Evolutionary conservation across 2,797 vertebrate species (phyloP).

Genomic region (Cyprinella venusta): DNA sequence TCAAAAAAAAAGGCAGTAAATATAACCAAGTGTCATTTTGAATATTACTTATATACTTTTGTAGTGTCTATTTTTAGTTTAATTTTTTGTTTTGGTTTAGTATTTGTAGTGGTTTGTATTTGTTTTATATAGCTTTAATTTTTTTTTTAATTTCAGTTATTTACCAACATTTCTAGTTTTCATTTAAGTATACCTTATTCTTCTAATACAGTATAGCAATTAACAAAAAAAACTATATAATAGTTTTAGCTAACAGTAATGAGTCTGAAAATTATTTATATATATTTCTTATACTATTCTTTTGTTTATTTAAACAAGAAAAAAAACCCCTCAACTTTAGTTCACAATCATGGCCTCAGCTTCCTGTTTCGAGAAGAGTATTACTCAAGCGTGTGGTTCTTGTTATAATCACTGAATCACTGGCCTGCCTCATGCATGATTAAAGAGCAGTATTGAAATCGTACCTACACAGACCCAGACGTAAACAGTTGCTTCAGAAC

Average conservation of each 20-base stretch:
- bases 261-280: background rate
- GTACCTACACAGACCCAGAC: constrained; percentile 27
- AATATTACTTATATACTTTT: too few species aligned
- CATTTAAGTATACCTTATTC: background rate
- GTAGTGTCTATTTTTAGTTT: too few species aligned
- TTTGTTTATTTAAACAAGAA: background rate
- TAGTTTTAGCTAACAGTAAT: background rate
- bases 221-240: too few species aligned
- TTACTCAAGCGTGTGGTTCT: constrained; percentile 1
- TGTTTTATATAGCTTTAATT: too few species aligned
- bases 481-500: constrained; percentile 12
- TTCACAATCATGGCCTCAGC: background rate
- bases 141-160: background rate
- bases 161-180: background rate
- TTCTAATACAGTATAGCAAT: background rate
- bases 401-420: constrained; percentile 43
- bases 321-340: background rate
- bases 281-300: too few species aligned
- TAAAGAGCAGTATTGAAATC: constrained; percentile 37
- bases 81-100: too few species aligned
- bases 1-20: too few species aligned
- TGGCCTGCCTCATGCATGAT: constrained; percentile 16
- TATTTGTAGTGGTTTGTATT: too few species aligned
- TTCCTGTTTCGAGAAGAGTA: constrained; percentile 3
- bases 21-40: too few species aligned